Evolutionary conservation across 1,140 invertebrate genomes (phyloP).

Genomic region (Phymastichus coffea): DNA sequence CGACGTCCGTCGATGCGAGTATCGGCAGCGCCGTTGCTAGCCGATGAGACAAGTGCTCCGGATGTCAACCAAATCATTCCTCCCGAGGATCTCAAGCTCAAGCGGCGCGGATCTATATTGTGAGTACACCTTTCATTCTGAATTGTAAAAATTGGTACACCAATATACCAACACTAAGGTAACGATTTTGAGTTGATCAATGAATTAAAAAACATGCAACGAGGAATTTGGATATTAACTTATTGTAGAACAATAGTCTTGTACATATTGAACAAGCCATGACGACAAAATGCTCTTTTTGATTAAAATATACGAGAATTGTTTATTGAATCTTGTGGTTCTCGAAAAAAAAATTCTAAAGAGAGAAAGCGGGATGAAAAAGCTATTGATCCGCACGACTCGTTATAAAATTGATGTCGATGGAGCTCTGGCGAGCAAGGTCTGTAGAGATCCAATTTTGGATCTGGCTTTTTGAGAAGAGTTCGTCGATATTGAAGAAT

Average conservation of each 20-base stretch:
- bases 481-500: too few species aligned
- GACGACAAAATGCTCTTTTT: slow-evolving; percentile 11
- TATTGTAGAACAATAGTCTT: too few species aligned
- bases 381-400: background rate
- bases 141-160: too few species aligned
- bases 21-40: slow-evolving; percentile 36
- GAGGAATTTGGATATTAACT: too few species aligned
- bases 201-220: too few species aligned
- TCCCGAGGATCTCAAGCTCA: slow-evolving; percentile 72
- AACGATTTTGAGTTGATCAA: too few species aligned
- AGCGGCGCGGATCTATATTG: slow-evolving; percentile 76
- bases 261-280: background rate
- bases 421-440: background rate
- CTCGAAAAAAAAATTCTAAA: background rate
- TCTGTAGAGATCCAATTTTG: background rate
- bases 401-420: background rate
- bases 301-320: too few species aligned
- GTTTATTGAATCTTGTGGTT: too few species aligned
- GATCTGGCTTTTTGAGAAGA: background rate
- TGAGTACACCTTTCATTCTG: slow-evolving; percentile 63
- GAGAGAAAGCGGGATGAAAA: background rate
- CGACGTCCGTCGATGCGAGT: slow-evolving; percentile 70
- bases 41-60: slow-evolving; percentile 55
- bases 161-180: too few species aligned
- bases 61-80: slow-evolving; percentile 56